Evolutionary conservation across 2,113 vertebrate genomes (phyloP), one percentile per base, ranked within the genome.

Genomic region (Cyphomyrus plagiostoma): DNA sequence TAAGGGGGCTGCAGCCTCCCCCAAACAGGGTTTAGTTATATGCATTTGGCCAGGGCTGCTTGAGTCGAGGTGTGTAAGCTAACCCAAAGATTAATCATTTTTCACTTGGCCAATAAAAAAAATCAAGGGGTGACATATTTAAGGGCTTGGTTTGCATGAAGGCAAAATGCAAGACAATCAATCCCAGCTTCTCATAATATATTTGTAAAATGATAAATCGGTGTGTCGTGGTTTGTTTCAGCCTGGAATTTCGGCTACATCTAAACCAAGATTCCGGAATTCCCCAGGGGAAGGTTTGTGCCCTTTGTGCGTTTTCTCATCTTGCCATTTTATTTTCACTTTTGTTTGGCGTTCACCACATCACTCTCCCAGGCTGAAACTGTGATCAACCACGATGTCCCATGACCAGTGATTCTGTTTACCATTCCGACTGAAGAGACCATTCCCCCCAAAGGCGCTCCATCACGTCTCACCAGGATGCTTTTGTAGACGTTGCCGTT

Each of bases 401-500:
- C 35, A 1, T 3, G 74, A 6, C 35, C 13, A 39, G 70, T 17
- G 70, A 35, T 35, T 15, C 3, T 39, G 70, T 74, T 17, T 13
- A 1, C 70, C 30, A 30, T 35, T 74, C 10, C 39, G 70, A 74
- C 70, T 26, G 3, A 74, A 39, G 70, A 30, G 4, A 74, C 1
- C 35, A 17, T 0, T 2, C 23, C 82, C 45, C 82, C 19, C 17
- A 10, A 82, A 82, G 15, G 19, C 0, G 2, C 77, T 21, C 6
- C 23, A 9, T 42, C 17, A 3, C 2, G 0, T 91, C 96, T 95
- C 91, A 98, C 97, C 97, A 97, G 88, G 90, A 98, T 97, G 93
- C 97, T 98, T 90, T 96, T 97, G 90, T 98, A 98, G 88, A 97
- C 93, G 94, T 97, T 98, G 4, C 97, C 97, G 0, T 96, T 96